Base-by-base conservation (phyloP, 2,888 invertebrate genomes). In the Polyommatus iphigenia region DNA sequence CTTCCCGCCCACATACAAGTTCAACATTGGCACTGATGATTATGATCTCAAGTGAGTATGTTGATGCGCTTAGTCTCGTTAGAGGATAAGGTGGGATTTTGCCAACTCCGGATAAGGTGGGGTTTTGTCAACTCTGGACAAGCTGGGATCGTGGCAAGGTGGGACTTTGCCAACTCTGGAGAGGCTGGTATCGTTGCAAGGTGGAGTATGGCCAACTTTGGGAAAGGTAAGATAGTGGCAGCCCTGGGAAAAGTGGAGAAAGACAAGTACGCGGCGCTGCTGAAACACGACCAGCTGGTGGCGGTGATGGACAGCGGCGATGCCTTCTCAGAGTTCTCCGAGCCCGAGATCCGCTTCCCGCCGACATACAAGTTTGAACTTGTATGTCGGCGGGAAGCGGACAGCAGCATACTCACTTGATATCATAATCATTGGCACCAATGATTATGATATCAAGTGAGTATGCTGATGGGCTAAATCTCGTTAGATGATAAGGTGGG, bases 1-100 rank as follows among this genome's bases (percentile, higher is more conserved):
- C 77, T 98, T 98, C 89, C 96, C 97, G 32, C 98, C 98, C 15
- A 98, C 98, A 0, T 98, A 97, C 87, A 98, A 98, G 91, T 98
- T 96, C 87, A 94, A 96, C 83, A 96, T 96, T 82, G 96, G 96
- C 24, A 95, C 96, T 0, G 95, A 96, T 81, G 95, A 96, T 75
- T 98, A 97, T 89, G 97, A 98, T 91, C 86, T 96, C 77, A 97
- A 97, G 97, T 97, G 89, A 93, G 95, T 92, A 29, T 15, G n/a
- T 4, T 5, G 18, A 54, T 54, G 10, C 3, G 46, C 10, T 13
- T 3, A 46, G 13, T 10, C 0, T 46, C 0, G 3, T 46, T 46
- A 46, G 46, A 46, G 50, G 15, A 50, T 13, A 50, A 15, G 50
- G 15, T 4, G 4, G 50, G 15, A 50, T 15, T 15, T 50, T 50